These are phyloP conservation scores for Vollenhovia emeryi DNA, from an alignment of 1,140 invertebrate genomes.

Conservation along the genomic window DNA sequence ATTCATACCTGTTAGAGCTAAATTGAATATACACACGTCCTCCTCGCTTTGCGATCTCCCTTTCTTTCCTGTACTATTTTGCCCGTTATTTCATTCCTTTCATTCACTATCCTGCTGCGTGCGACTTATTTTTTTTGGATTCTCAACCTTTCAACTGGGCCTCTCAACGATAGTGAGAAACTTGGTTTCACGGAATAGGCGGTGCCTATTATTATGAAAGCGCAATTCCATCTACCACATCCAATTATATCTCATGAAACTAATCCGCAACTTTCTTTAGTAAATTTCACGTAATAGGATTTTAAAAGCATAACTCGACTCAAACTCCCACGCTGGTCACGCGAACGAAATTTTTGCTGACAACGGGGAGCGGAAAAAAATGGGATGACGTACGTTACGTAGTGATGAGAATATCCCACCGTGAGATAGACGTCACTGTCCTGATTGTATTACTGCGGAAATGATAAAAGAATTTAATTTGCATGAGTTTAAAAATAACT, in stretches of 20 bases:
- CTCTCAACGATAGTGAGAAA: conserved; percentile 19
- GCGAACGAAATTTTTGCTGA: conserved; percentile 65
- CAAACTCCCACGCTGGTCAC: conserved; percentile 54
- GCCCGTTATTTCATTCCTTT: background rate
- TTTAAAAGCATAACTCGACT: conserved; percentile 68
- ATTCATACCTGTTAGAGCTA: conserved; percentile 66
- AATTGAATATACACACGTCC: conserved; percentile 65
- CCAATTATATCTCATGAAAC: conserved; percentile 73
- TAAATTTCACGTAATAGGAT: conserved; percentile 72
- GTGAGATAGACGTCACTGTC: conserved; percentile 20
- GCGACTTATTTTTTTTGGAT: conserved; percentile 24
- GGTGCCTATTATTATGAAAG: conserved; percentile 70
- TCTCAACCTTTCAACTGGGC: background rate
- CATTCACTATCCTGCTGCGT: background rate
- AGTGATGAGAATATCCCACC: conserved; percentile 32
- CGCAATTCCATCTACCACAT: conserved; percentile 67
- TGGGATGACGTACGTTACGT: conserved; percentile 34
- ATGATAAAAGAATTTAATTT: conserved; percentile 43
- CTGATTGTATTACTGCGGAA: conserved; percentile 3
- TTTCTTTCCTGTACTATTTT: background rate
- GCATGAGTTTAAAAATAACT: conserved; percentile 24
- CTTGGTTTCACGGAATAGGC: conserved; percentile 65
- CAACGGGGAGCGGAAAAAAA: conserved; percentile 11
- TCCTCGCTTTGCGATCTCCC: conserved; percentile 11
- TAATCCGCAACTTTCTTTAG: conserved; percentile 73